These are phyloP conservation scores for Brachionus paranguensis DNA, from an alignment of 1,140 invertebrate genomes.

Conservation along the genomic window DNA sequence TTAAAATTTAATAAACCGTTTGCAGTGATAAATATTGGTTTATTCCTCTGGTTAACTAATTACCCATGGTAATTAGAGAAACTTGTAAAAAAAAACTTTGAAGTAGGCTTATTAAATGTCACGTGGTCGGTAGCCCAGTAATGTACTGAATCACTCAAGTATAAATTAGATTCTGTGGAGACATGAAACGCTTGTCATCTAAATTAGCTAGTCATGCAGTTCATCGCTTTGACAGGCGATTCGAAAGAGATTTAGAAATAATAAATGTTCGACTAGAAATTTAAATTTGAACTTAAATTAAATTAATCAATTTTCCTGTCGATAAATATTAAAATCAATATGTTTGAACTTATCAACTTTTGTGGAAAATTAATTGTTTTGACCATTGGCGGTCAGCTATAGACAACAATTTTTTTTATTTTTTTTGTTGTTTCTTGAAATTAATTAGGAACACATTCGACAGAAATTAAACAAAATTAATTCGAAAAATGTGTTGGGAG, in stretches of 20 bases:
- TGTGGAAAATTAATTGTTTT: slow-evolving; percentile 24
- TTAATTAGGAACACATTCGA: slow-evolving; percentile 17
- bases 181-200: neutral
- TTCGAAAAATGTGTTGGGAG: slow-evolving; percentile 10
- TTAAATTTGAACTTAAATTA: neutral
- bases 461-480: neutral
- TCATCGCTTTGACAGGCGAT: neutral
- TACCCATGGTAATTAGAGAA: neutral
- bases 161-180: neutral
- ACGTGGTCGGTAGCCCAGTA: neutral
- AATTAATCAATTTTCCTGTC: neutral
- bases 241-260: neutral
- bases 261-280: neutral
- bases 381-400: slow-evolving; percentile 14
- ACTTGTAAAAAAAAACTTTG: neutral
- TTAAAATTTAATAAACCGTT: neutral
- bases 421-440: neutral
- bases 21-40: neutral
- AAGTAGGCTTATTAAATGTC: neutral
- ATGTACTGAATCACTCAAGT: neutral
- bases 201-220: neutral
- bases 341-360: neutral
- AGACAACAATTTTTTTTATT: neutral
- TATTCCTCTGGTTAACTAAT: neutral
- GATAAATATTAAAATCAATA: slow-evolving; percentile 26